Evolutionary conservation across 2,888 invertebrate species (phyloP).

Genomic region (Nomada goodeniana): DNA sequence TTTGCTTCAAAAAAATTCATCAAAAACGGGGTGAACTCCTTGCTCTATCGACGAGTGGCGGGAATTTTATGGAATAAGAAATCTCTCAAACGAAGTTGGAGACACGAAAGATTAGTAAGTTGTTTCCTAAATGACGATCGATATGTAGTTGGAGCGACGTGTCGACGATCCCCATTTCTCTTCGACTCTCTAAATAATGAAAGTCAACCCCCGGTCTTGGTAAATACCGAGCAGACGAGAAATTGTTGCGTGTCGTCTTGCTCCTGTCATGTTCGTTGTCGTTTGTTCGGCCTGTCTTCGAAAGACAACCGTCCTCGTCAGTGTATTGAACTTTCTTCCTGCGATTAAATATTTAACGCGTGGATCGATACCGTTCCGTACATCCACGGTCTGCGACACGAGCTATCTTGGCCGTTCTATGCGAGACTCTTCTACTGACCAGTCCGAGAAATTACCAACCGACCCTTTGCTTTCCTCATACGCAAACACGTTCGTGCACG

Average conservation of each 20-base stretch:
- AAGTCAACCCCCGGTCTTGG: slow-evolving; percentile 62
- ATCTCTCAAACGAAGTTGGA: not conserved
- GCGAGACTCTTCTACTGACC: slow-evolving; percentile 71
- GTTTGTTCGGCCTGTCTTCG: slow-evolving; percentile 67
- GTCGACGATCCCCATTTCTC: slow-evolving; percentile 70
- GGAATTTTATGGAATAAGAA: too few relatives aligned
- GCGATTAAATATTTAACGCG: slow-evolving; percentile 79
- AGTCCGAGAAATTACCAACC: slow-evolving; percentile 65
- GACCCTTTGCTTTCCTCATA: slow-evolving; percentile 61
- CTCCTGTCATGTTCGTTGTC: slow-evolving; percentile 63
- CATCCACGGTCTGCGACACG: slow-evolving; percentile 55
- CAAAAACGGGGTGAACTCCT: too few relatives aligned
- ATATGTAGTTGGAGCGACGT: slow-evolving; percentile 50
- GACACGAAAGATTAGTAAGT: slow-evolving; percentile 36
- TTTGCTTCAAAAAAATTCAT: not conserved
- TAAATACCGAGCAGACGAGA: slow-evolving; percentile 55
- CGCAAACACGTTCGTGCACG: slow-evolving; percentile 70
- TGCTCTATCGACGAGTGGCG: too few relatives aligned
- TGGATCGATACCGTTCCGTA: slow-evolving; percentile 76
- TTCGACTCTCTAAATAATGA: slow-evolving; percentile 69
- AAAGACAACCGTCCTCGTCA: slow-evolving; percentile 69
- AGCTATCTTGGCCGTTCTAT: slow-evolving; percentile 66
- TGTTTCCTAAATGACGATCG: slow-evolving; percentile 64
- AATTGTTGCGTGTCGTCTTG: slow-evolving; percentile 65
- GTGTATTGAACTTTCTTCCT: slow-evolving; percentile 81